Percentiles rank a stretch among this genome's conserved stretches.
phyloP scores from a whole-genome alignment of 1,140 invertebrate species.

The Tribolium castaneum region DNA sequence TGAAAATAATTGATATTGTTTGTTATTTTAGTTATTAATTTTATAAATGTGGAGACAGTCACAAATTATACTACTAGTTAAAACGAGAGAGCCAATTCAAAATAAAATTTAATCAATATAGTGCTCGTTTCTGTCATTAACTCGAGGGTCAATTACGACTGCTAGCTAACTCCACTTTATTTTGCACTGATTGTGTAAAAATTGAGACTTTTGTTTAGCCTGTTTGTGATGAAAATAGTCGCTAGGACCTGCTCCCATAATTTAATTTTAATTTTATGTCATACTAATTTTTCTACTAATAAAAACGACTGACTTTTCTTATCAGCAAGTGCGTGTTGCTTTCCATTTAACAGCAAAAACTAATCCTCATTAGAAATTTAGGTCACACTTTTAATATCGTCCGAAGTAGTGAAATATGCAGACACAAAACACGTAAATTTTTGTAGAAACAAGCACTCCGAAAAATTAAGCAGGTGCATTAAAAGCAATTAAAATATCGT shows the following conservation, averaged over 20 bases:
- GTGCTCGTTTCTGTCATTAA: too few relatives aligned
- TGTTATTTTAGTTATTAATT: too few relatives aligned
- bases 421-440: neutral
- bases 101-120: too few relatives aligned
- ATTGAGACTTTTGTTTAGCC: neutral
- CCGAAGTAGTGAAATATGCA: neutral
- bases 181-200: too few relatives aligned
- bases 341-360: neutral
- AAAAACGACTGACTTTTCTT: neutral
- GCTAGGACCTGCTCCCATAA: neutral
- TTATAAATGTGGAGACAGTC: too few relatives aligned
- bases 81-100: too few relatives aligned
- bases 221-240: neutral
- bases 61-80: too few relatives aligned
- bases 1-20: too few relatives aligned
- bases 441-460: neutral
- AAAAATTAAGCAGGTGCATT: neutral
- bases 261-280: neutral
- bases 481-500: neutral
- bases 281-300: neutral
- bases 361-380: neutral
- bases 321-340: neutral
- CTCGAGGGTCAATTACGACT: too few relatives aligned
- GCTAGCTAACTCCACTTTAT: too few relatives aligned
- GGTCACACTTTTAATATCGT: neutral